These are phyloP conservation scores for Canis aureus DNA, from an alignment of 2,113 vertebrate species.

Conservation along the genomic window DNA sequence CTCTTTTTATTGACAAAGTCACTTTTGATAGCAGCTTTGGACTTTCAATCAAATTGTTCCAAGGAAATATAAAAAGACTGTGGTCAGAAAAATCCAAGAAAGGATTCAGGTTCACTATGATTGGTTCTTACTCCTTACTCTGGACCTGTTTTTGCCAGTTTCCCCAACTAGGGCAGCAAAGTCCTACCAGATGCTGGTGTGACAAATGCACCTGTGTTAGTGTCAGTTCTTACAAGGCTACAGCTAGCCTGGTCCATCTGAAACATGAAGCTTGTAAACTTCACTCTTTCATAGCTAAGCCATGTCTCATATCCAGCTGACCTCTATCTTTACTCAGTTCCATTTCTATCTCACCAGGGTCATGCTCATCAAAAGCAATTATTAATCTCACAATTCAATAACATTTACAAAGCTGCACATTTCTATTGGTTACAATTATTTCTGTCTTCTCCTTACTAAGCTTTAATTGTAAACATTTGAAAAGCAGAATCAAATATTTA, in stretches of 20 bases:
- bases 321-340: background rate
- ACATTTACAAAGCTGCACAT: background rate
- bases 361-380: background rate
- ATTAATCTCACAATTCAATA: background rate
- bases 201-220: background rate
- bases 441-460: background rate
- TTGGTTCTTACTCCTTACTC: background rate
- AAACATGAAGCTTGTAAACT: background rate
- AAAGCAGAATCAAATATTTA: background rate
- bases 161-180: background rate
- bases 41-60: background rate
- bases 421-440: background rate
- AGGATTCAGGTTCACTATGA: background rate
- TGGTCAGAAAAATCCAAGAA: background rate
- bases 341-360: background rate
- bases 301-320: background rate
- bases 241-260: background rate
- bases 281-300: background rate
- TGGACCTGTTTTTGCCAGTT: background rate
- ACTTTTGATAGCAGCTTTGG: background rate
- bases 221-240: background rate
- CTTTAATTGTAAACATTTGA: background rate
- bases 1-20: background rate
- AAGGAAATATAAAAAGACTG: background rate
- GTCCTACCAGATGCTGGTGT: background rate